A percentile compares a stretch with the other conserved stretches of the same genome.
Conservation (phyloP, 1,140 invertebrate species). For the Pararge aegeria region DNA sequence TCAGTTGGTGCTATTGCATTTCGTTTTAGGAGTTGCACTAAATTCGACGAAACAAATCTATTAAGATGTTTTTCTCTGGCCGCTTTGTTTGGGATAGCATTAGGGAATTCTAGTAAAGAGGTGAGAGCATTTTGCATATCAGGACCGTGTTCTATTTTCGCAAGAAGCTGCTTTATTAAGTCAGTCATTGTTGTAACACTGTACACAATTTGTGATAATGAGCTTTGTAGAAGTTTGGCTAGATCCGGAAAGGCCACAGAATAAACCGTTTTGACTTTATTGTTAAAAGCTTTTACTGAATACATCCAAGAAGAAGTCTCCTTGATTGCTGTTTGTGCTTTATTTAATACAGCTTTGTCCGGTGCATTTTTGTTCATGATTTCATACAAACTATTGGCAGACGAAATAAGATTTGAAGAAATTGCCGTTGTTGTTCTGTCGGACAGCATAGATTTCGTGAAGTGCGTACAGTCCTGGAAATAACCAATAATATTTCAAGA, state of each 20-base stretch:
- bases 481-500: conserved; percentile 22
- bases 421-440: conserved; percentile 47
- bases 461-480: conserved; percentile 68
- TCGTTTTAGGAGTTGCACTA: conserved; percentile 54
- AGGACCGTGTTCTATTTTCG: conserved; percentile 53
- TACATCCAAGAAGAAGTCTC: conserved; percentile 80
- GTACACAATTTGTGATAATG: conserved; percentile 81
- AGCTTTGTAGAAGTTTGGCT: conserved; percentile 81
- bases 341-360: conserved; percentile 35
- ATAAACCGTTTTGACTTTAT: conserved; percentile 79
- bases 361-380: conserved; percentile 34
- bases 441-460: conserved; percentile 64
- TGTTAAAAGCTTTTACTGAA: conserved; percentile 80
- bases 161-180: conserved; percentile 59
- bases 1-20: conserved; percentile 39
- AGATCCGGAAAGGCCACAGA: conserved; percentile 84
- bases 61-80: conserved; percentile 69
- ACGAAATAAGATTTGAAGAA: conserved; percentile 43
- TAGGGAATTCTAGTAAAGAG: conserved; percentile 71
- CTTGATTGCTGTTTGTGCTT: conserved; percentile 59
- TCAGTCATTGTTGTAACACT: conserved; percentile 79
- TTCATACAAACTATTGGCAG: conserved; percentile 41
- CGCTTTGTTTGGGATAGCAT: conserved; percentile 73
- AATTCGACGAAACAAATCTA: conserved; percentile 58
- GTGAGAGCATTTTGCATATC: conserved; percentile 33